Evolutionary conservation across 2,797 vertebrate genomes (phyloP).

Genomic region (Potorous gilbertii): DNA sequence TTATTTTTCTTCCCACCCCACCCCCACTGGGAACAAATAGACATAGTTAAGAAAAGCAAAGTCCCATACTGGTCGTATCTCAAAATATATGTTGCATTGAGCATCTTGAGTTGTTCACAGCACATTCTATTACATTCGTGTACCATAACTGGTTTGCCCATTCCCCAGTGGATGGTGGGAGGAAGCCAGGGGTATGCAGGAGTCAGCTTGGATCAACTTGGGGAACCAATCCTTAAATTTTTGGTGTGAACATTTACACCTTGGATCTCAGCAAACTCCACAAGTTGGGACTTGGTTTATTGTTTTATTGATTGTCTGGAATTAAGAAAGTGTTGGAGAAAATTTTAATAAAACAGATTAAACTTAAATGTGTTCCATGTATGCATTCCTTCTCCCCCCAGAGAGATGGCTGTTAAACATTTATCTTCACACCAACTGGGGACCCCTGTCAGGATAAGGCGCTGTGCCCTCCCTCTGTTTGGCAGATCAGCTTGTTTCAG

Average conservation of each 20-base stretch:
- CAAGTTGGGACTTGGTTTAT: neutral
- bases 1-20: neutral
- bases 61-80: neutral
- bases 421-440: neutral
- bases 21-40: neutral
- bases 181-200: neutral
- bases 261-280: neutral
- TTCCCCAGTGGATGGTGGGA: neutral
- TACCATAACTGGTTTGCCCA: neutral
- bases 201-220: neutral
- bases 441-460: neutral
- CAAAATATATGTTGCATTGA: neutral
- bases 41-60: neutral
- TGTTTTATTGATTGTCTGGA: neutral
- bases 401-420: neutral
- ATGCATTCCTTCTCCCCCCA: neutral
- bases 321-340: neutral
- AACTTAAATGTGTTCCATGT: neutral
- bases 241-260: neutral
- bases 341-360: neutral
- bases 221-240: neutral
- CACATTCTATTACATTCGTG: neutral
- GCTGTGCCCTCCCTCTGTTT: neutral
- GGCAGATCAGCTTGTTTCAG: neutral
- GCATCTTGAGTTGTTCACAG: neutral